Evolutionary conservation across 2,888 invertebrate species (phyloP).

Genomic region (Iselma pallidipennis): DNA sequence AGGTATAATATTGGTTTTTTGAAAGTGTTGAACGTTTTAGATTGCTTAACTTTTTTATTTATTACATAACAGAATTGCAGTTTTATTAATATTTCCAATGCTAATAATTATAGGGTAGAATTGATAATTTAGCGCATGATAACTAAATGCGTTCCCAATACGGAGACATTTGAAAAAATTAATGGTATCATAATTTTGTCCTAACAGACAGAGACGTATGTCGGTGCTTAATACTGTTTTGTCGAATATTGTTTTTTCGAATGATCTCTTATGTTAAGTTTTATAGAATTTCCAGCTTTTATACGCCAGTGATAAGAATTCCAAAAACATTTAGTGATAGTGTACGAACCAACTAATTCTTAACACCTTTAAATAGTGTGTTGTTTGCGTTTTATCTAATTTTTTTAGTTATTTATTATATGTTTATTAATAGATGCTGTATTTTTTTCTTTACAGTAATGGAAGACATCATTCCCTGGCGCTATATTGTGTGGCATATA

Average conservation of each 20-base stretch:
- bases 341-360: too few relatives aligned
- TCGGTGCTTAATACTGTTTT: too few relatives aligned
- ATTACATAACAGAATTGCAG: background rate
- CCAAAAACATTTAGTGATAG: too few relatives aligned
- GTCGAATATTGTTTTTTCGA: too few relatives aligned
- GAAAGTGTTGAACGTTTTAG: conserved; percentile 8
- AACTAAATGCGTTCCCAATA: background rate
- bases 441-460: conserved; percentile 34
- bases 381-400: background rate
- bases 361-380: too few relatives aligned
- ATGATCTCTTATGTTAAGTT: too few relatives aligned
- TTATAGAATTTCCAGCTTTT: too few relatives aligned
- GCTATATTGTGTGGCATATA: conserved; percentile 34
- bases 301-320: too few relatives aligned
- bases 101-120: background rate
- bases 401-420: background rate
- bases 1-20: conserved; percentile 28
- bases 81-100: background rate
- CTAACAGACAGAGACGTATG: too few relatives aligned
- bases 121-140: background rate
- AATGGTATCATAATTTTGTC: too few relatives aligned
- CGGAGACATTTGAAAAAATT: background rate
- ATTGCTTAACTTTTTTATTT: conserved; percentile 6
- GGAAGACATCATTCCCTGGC: conserved; percentile 6
- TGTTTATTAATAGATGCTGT: background rate